A percentile compares a stretch with the other conserved stretches of the same genome.
Conservation (phyloP, 2,888 invertebrate species). For the Phalangium opilio region DNA sequence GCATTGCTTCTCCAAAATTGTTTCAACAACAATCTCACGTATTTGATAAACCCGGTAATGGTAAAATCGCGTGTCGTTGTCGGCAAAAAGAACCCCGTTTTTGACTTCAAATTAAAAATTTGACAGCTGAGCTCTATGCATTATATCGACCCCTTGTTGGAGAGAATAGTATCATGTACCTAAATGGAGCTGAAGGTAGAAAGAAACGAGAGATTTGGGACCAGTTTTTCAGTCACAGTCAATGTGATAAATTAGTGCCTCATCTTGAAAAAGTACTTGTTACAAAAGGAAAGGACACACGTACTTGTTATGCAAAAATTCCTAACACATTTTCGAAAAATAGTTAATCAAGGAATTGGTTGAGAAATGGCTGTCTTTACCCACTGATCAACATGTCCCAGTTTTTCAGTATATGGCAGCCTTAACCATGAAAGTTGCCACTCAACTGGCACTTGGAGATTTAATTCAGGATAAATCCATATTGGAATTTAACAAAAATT, state of each 20-base stretch:
- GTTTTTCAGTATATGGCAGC: conserved; percentile 26
- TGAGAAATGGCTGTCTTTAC: conserved; percentile 24
- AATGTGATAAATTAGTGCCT: neutral
- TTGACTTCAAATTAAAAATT: neutral
- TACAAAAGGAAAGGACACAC: too few species aligned
- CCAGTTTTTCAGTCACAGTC: neutral
- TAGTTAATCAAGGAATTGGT: conserved; percentile 19
- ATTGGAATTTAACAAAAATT: conserved; percentile 23
- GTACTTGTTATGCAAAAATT: too few species aligned
- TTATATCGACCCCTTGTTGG: conserved; percentile 26
- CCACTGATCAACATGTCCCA: conserved; percentile 29
- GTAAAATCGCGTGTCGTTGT: neutral
- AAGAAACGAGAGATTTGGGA: conserved; percentile 4
- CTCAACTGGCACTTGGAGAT: conserved; percentile 25
- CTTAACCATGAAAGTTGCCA: conserved; percentile 25
- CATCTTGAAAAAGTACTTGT: too few species aligned
- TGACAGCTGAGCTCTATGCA: conserved; percentile 25
- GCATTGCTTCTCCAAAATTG: conserved; percentile 30
- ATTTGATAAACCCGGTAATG: conserved; percentile 14
- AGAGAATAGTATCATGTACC: conserved; percentile 9
- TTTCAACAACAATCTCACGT: conserved; percentile 26
- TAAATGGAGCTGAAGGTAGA: conserved; percentile 15
- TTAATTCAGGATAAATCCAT: conserved; percentile 24
- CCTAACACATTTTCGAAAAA: too few species aligned
- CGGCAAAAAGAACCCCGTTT: neutral